Evolutionary conservation across 2,888 invertebrate genomes (phyloP).

Genomic region (Synanthedon myopaeformis): DNA sequence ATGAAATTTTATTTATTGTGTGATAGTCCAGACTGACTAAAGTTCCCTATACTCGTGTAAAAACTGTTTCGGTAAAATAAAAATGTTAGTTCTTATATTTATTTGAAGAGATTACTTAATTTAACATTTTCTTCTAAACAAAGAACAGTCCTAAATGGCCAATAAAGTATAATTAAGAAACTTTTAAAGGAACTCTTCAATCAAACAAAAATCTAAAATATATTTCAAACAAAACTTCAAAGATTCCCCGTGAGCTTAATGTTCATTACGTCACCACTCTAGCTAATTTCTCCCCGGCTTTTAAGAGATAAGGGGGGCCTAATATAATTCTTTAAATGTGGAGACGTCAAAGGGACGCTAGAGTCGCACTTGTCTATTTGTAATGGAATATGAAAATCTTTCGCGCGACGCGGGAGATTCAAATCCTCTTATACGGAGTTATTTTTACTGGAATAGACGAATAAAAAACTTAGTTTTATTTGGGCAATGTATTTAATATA

Average conservation of each 20-base stretch:
- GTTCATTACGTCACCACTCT: slow-evolving; percentile 41
- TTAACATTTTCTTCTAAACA: too few relatives aligned
- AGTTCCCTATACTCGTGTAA: too few relatives aligned
- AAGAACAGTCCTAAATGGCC: too few relatives aligned
- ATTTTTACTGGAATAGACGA: slow-evolving; percentile 2
- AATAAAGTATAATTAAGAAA: too few relatives aligned
- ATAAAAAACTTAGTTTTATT: slow-evolving; percentile 2
- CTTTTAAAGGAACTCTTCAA: not conserved
- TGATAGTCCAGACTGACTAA: too few relatives aligned
- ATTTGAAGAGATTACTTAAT: too few relatives aligned
- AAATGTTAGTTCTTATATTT: too few relatives aligned
- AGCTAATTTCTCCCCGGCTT: slow-evolving; percentile 34
- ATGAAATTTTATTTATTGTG: too few relatives aligned
- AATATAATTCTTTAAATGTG: slow-evolving; percentile 49
- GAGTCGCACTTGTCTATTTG: slow-evolving; percentile 67
- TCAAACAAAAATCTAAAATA: not conserved
- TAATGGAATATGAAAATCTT: slow-evolving; percentile 70
- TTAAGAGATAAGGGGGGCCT: slow-evolving; percentile 29
- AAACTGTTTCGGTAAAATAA: too few relatives aligned
- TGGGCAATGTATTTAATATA: slow-evolving; percentile 6
- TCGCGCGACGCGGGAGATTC: slow-evolving; percentile 34
- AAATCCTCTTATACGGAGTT: slow-evolving; percentile 10
- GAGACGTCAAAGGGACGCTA: slow-evolving; percentile 59
- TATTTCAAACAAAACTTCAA: slow-evolving; percentile 11
- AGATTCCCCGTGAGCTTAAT: slow-evolving; percentile 18